These are phyloP conservation scores for Pyrgilauda ruficollis DNA, from an alignment of 2,113 vertebrate genomes.

Conservation along the genomic window DNA sequence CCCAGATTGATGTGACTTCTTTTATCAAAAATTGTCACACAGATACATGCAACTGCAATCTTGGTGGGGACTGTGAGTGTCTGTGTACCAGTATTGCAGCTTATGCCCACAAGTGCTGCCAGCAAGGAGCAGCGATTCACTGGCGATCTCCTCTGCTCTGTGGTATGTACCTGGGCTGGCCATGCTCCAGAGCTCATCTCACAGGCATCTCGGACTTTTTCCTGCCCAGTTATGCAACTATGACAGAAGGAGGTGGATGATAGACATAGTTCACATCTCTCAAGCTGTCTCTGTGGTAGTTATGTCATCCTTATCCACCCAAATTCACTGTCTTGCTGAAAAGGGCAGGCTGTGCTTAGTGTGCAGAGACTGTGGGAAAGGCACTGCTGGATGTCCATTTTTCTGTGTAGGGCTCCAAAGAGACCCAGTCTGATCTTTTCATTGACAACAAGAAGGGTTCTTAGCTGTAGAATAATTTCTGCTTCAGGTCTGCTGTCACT, in stretches of 20 bases:
- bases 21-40: constrained; percentile 97
- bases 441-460: not conserved
- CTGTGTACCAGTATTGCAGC: constrained; percentile 94
- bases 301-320: not conserved
- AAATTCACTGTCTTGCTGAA: not conserved
- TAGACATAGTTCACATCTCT: not conserved
- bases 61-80: constrained; percentile 95
- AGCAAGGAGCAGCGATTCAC: constrained; percentile 85
- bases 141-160: constrained; percentile 91
- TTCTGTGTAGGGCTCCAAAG: not conserved
- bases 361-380: not conserved
- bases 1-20: constrained; percentile 94
- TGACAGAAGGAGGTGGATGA: not conserved
- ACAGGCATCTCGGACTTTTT: not conserved
- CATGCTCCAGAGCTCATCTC: rapidly evolving
- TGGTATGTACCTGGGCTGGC: constrained; percentile 75
- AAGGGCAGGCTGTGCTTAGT: not conserved
- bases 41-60: constrained; percentile 96
- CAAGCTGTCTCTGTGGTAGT: not conserved
- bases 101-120: constrained; percentile 95
- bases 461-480: not conserved
- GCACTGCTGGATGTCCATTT: not conserved
- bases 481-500: not conserved
- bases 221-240: not conserved
- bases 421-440: not conserved